Evolutionary conservation across 2,113 vertebrate genomes (phyloP).

Genomic region (Paratilapia polleni): DNA sequence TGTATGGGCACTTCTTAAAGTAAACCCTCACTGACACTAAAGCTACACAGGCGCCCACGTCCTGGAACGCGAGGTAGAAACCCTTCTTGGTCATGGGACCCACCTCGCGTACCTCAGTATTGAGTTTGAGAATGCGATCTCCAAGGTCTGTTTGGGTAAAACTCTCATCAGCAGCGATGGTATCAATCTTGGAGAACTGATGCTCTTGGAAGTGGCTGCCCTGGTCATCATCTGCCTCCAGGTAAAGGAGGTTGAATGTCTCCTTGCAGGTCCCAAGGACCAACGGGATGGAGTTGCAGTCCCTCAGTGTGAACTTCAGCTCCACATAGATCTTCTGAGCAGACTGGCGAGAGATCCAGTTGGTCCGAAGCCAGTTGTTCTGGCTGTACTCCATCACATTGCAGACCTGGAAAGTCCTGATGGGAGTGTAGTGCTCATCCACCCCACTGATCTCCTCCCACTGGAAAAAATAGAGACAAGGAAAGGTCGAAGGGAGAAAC

Average conservation of each 20-base stretch:
- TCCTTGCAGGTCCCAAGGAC: constrained; percentile 98
- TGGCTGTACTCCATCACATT: constrained; percentile 99
- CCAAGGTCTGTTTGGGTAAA: constrained; percentile 99
- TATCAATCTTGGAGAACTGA: constrained; percentile 96
- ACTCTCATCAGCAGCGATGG: constrained; percentile 97
- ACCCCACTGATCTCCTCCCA: constrained; percentile 99
- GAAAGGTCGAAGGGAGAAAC: constrained; percentile 43
- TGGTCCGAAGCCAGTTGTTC: constrained; percentile 99
- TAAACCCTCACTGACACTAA: constrained; percentile 89
- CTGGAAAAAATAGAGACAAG: constrained; percentile 74
- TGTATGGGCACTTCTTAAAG: constrained; percentile 98
- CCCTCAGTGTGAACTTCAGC: constrained; percentile 96
- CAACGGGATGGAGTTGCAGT: constrained; percentile 97
- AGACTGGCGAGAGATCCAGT: constrained; percentile 95
- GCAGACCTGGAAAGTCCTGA: constrained; percentile 98
- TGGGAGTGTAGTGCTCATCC: constrained; percentile 97
- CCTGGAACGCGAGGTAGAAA: constrained; percentile 97
- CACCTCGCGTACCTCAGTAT: constrained; percentile 96
- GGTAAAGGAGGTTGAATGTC: constrained; percentile 97
- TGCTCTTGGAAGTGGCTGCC: constrained; percentile 93
- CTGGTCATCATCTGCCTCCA: constrained; percentile 94
- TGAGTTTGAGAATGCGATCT: constrained; percentile 97
- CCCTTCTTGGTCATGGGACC: constrained; percentile 93
- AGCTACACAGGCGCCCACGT: constrained; percentile 83
- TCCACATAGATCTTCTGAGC: constrained; percentile 98